Evolutionary conservation across 2,888 invertebrate species (phyloP), one percentile per base, ranked within the genome.

Genomic region (Drosophila helvetica): DNA sequence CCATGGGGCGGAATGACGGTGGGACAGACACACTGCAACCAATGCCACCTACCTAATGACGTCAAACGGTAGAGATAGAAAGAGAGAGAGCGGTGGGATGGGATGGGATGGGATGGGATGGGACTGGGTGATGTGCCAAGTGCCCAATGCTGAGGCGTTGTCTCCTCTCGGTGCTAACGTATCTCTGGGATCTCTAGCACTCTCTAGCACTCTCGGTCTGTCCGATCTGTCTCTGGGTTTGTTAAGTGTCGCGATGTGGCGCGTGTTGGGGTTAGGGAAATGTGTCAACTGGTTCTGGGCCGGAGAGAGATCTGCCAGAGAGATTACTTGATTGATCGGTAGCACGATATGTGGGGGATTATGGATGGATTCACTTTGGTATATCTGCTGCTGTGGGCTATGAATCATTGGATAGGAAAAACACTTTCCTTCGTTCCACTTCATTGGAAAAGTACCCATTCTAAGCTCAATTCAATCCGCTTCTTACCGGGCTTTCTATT

Each of bases 41-140:
- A 63, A 69, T 69, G 69, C 51, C 69, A 63, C 69, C 51, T 70
- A 63, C 69, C 51, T 70, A 71, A 69, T 71, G 71, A 71, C 71
- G 71, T 52, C 58, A 71, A 55, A 30, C 25, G 15, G n/a, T 12
- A 12, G 38, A 15, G 38, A 38, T 6, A 38, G 6, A 38, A n/a
- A 25, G 38, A 19, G 3, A 12, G 4, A 33, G 33, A 33, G 33
- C n/a, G n/a, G 9, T 30, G 30, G 30, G 30, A 30, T 9, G 30
- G 5, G 22, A 3, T 22, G 22, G 22, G 22, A 22, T 22, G 22
- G 7, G 25, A 55, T 12, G 53, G 30, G 45, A 22, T 22, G 22
- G 7, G 25, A 55, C 9, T 48, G 30, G 45, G 17, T 22, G 42
- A 52, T 27, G 53, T 27, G 38, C 27, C 27, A 12, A 4, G 52